These are phyloP conservation scores for Pseudochirops cupreus DNA, from an alignment of 2,797 vertebrate genomes.

Conservation along the genomic window DNA sequence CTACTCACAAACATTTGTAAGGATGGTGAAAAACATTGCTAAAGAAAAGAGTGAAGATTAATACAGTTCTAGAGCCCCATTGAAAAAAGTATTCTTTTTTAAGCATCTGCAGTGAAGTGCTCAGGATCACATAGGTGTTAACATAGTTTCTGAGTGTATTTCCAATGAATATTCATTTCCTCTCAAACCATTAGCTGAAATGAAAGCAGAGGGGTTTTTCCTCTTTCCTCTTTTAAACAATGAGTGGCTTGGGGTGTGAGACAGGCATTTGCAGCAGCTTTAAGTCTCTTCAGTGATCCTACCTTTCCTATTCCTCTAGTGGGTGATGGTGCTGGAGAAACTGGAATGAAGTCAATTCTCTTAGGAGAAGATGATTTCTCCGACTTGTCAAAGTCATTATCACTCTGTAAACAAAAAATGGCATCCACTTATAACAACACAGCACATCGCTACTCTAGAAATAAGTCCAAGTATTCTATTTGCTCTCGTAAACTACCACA, in stretches of 20 bases:
- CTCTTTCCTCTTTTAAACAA: constrained; percentile 27
- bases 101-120: constrained; percentile 47
- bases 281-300: constrained; percentile 54
- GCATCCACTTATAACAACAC: constrained; percentile 56
- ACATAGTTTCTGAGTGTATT: constrained; percentile 9
- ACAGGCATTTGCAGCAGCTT: neutral
- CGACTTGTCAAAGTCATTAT: constrained; percentile 94
- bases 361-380: constrained; percentile 97
- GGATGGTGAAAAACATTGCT: constrained; percentile 98
- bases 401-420: constrained; percentile 90
- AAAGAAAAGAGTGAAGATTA: constrained; percentile 68
- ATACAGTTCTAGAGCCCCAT: constrained; percentile 45
- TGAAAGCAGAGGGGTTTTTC: constrained; percentile 15
- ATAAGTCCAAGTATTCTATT: constrained; percentile 24
- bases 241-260: constrained; percentile 27
- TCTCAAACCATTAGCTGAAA: constrained; percentile 37
- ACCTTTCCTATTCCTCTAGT: constrained; percentile 98
- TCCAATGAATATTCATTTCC: constrained; percentile 44
- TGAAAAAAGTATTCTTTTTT: constrained; percentile 61
- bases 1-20: constrained; percentile 97
- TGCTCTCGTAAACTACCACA: constrained; percentile 3
- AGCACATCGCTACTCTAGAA: constrained; percentile 25
- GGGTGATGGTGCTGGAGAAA: constrained; percentile 98
- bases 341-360: constrained; percentile 96
- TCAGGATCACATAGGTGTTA: constrained; percentile 45